These are phyloP conservation scores for Ceyx cyanopectus DNA, from an alignment of 2,113 vertebrate genomes.

Conservation along the genomic window DNA sequence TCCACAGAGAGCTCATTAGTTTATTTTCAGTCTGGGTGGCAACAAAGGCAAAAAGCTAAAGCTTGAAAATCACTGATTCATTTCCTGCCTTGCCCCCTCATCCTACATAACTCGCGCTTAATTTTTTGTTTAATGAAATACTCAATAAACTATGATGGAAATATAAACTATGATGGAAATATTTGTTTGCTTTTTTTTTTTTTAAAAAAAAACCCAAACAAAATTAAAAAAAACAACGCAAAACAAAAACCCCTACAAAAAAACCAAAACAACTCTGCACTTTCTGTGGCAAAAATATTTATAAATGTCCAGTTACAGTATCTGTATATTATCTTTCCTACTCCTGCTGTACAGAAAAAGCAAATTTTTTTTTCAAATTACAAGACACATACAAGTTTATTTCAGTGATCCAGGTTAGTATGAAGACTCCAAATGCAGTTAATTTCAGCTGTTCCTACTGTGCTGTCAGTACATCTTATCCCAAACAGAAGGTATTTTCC, in stretches of 20 bases:
- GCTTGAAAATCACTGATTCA: not conserved
- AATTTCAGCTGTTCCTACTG: too few species aligned
- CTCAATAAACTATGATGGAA: not conserved
- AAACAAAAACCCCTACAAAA: too few species aligned
- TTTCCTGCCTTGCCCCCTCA: not conserved
- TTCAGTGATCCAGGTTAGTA: not conserved
- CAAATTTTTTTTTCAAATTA: not conserved
- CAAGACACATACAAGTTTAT: not conserved
- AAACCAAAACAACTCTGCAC: too few species aligned
- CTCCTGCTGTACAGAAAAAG: not conserved
- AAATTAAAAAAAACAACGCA: too few species aligned
- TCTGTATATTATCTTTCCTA: not conserved
- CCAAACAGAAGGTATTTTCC: too few species aligned
- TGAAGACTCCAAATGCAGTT: too few species aligned
- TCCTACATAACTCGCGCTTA: fast-evolving
- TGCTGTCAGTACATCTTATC: too few species aligned
- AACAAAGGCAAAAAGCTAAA: not conserved
- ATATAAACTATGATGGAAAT: too few species aligned
- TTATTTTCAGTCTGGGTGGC: not conserved
- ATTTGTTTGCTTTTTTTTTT: not conserved
- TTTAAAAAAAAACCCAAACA: not conserved
- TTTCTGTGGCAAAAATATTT: not conserved
- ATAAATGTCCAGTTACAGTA: not conserved
- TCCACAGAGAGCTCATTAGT: not conserved
- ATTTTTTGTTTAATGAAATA: not conserved